These are phyloP conservation scores for Gavialis gangeticus DNA, from an alignment of 2,113 vertebrate genomes.

Conservation along the genomic window DNA sequence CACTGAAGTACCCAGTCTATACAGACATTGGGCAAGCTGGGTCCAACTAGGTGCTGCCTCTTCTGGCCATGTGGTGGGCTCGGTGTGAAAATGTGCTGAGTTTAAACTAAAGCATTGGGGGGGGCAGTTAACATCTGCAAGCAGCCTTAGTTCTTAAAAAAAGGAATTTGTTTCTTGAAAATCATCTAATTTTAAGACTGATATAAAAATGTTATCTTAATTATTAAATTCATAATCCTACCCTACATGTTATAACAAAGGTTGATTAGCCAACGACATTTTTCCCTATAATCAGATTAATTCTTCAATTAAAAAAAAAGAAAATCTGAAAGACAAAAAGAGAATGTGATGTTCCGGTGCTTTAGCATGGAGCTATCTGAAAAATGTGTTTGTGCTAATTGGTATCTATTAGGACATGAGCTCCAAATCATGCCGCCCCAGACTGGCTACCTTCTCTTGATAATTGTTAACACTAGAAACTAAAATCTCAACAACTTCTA, in stretches of 20 bases:
- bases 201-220: constrained; percentile 41
- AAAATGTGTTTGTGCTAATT: constrained; percentile 56
- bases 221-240: constrained; percentile 14
- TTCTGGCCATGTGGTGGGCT: too few relatives aligned
- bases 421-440: constrained; percentile 44
- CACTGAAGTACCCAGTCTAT: too few relatives aligned
- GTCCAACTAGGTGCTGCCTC: too few relatives aligned
- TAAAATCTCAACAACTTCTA: constrained; percentile 38
- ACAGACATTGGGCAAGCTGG: too few relatives aligned
- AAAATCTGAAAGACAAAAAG: not conserved
- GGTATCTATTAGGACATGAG: constrained; percentile 56
- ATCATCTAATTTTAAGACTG: not conserved
- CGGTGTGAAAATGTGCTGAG: too few relatives aligned
- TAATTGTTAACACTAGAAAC: not conserved
- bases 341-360: not conserved
- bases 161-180: not conserved
- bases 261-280: constrained; percentile 55
- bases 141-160: too few relatives aligned
- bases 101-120: too few relatives aligned
- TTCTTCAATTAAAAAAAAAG: not conserved
- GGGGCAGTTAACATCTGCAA: too few relatives aligned
- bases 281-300: constrained; percentile 39
- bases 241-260: constrained; percentile 47
- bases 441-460: not conserved
- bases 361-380: not conserved